Evolutionary conservation across 1,140 invertebrate species (phyloP).

Genomic region (Paraescarpia echinospica): DNA sequence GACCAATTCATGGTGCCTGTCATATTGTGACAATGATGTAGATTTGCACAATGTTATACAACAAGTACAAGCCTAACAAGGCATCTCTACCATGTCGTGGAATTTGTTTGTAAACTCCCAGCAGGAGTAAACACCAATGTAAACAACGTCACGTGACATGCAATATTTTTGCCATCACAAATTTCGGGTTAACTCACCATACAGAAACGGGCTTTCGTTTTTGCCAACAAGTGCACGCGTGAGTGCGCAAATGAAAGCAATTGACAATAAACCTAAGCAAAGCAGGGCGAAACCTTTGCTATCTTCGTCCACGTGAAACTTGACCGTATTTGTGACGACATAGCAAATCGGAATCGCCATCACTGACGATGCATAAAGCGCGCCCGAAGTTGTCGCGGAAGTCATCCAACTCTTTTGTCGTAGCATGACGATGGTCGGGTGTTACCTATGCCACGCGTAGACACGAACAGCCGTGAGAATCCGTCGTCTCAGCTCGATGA

Average conservation of each 20-base stretch:
- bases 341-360: background rate
- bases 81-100: no score
- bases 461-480: background rate
- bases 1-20: no score
- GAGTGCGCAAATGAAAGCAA: background rate
- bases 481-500: background rate
- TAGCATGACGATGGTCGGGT: background rate
- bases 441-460: background rate
- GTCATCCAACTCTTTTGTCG: background rate
- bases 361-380: background rate
- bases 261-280: background rate
- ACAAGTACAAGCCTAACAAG: no score
- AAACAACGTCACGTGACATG: background rate
- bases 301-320: background rate
- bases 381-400: background rate
- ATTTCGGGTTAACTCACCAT: background rate
- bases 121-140: no score
- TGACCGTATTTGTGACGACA: background rate
- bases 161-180: background rate
- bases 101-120: no score
- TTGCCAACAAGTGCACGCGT: slow-evolving; percentile 3
- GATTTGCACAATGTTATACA: no score
- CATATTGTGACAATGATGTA: no score
- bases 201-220: background rate
- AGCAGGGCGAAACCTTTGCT: background rate